A percentile compares a stretch with the other conserved stretches of the same genome.
These are phyloP conservation scores for Rhingia rostrata DNA, from an alignment of 2,888 invertebrate genomes.

Conservation along the genomic window DNA sequence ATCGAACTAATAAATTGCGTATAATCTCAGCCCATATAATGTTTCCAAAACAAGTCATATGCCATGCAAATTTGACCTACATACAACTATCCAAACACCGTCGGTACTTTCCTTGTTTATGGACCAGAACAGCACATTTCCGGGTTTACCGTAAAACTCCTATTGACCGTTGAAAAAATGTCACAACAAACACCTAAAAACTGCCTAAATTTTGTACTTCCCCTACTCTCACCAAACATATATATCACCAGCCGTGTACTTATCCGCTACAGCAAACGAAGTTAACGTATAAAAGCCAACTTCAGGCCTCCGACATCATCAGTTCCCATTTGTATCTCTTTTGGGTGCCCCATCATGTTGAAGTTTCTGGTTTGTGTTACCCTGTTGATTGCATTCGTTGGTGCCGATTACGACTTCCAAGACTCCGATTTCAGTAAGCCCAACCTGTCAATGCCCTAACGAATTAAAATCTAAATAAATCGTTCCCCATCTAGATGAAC, in stretches of 20 bases:
- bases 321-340: slow-evolving; percentile 48
- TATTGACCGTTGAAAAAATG: too few species aligned
- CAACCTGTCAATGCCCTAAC: background rate
- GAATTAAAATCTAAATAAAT: background rate
- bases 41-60: too few species aligned
- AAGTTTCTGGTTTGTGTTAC: slow-evolving; percentile 67
- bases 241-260: background rate
- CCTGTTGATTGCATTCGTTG: slow-evolving; percentile 49
- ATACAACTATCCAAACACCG: too few species aligned
- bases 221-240: slow-evolving; percentile 5
- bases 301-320: slow-evolving; percentile 20
- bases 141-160: too few species aligned
- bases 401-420: slow-evolving; percentile 76
- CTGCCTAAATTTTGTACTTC: background rate
- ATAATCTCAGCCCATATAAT: too few species aligned
- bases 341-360: slow-evolving; percentile 60
- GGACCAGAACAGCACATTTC: too few species aligned
- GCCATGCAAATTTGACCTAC: too few species aligned
- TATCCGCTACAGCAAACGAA: background rate
- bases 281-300: slow-evolving; percentile 54
- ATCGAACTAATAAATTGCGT: too few species aligned
- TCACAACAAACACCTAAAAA: too few species aligned
- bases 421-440: slow-evolving; percentile 76
- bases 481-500: slow-evolving; percentile 74
- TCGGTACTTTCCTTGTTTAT: too few species aligned